Evolutionary conservation across 2,888 invertebrate species (phyloP), one percentile per base, ranked within the genome.

Genomic region (Pollenia amentaria): DNA sequence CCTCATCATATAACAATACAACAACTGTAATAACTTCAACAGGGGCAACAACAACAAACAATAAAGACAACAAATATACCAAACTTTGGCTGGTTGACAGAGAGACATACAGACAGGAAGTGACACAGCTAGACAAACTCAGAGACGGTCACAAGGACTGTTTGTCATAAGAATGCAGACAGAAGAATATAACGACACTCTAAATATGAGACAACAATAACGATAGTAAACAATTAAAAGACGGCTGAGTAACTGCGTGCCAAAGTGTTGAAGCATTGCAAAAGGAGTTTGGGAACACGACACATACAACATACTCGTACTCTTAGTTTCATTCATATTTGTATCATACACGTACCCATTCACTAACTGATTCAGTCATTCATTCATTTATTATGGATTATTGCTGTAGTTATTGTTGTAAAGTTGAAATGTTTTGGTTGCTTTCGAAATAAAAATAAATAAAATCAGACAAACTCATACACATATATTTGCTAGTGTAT

Each of bases 151-250:
- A 16, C 21, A 38, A 40, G 38, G 40, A 48, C 67, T 46, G 12
- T 40, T 53, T 46, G 73, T 53, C 64, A 55, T 21, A 57, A 53
- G 55, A 44, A 69, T 44, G 21, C 46, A 42, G 16, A 67, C 55
- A 67, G 10, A 46, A 77, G 70, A n/a, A 40, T 81, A 14, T 9
- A 73, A 78, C 38, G 14, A 78, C 12, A 73, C 62, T 72, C 51
- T 55, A 62, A 62, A 64, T 57, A 76, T 57, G 62, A 57, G 46
- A 65, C 38, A 46, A 70, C 48, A 60, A 80, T 64, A 14, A 51
- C 60, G 42, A 67, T 76, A 62, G 46, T 62, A 85, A 82, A 87
- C 87, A 88, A 88, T 85, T 87, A 87, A 72, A 77, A 67, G 72
- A 72, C 46, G 29, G 72, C 76, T 67, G 51, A 72, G 16, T 42